Evolutionary conservation across 1,140 invertebrate genomes (phyloP), one percentile per base, ranked within the genome.

Genomic region (Aphelinus atriplicis): DNA sequence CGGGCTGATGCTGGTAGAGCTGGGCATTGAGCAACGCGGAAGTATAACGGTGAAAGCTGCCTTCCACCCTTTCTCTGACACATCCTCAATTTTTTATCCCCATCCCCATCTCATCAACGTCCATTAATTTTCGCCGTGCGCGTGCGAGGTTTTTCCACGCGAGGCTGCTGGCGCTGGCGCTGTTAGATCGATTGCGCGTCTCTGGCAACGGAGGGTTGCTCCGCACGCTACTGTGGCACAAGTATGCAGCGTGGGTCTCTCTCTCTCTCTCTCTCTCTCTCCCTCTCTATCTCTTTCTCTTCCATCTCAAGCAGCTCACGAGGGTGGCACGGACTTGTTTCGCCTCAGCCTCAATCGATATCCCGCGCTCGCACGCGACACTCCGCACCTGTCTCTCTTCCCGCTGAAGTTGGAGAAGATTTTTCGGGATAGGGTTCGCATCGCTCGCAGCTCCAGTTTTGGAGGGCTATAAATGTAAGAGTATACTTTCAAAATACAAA

Each of bases 151-250:
- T 65, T 51, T 71, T 68, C 56, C 70, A 43, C 71, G 71, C 55
- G 60, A 62, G 6, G 42, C 71, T 57, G 67, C 75, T 75, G 81
- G 79, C 76, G 77, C 76, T 62, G 77, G 73, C 68, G 75, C 76
- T 73, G 82, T 84, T 83, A 82, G 82, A 82, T 84, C 83, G 80
- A 84, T 84, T 79, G 66, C 74, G 71, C 78, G 83, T 80, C 67
- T 26, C 26, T 84, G 81, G 83, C 81, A 84, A 84, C 82, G 74
- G 73, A 82, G 78, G 81, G 79, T 81, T 68, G 78, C 57, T 26
- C 26, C 26, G 71, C 78, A 63, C 65, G 58, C 68, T 26, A 71
- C 26, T 26, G 26, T 67, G 58, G 65, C n/a, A 71, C 58, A 46
- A 69, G 47, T 80, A 42, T 58, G 56, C 26, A 26, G 26, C 26